Base-by-base conservation (phyloP, 2,797 vertebrate species). In the Discoglossus pictus region DNA sequence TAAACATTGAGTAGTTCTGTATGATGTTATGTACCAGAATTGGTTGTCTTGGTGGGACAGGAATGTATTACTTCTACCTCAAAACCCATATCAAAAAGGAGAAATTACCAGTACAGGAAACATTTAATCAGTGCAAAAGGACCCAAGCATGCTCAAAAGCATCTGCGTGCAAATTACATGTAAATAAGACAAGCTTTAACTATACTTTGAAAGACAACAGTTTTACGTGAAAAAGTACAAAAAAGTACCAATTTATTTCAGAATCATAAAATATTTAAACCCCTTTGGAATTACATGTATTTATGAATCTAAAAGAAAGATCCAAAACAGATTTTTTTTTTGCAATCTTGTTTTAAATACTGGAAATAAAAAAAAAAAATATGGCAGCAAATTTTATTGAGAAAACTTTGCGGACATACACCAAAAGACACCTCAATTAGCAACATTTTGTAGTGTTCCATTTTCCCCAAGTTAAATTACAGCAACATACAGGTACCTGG, bases 161-260 rank as follows among this genome's bases (percentile, higher is more conserved):
- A 77, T 78, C 51, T 67, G 44, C 72, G 75, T 84, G 75, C 82
- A 68, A 82, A 77, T 73, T 78, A 61, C 82, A 82, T 75, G 78
- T 7, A 39, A 79, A n/a, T n/a, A 77, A 81, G 82, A 87, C 83
- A 89, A 89, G 87, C 84, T 89, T 86, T 86, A 91, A 87, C 80
- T 80, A 24, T 82, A 83, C 80, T 82, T 80, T 73, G 20, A 36
- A 43, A 51, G 11, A 40, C 12, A 10, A 21, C 10, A 18, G 13
- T n/a, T 2, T 12, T 11, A 27, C 20, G 7, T 9, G 12, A 31
- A 4, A 6, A 42, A 18, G 9, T 11, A 53, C 31, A 20, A 20
- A 9, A 56, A 12, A 7, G 21, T 25, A 56, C 13, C 20, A 25
- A 20, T 23, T 20, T 54, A 36, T 12, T 10, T 31, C 27, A 31